phyloP scores from a whole-genome alignment of 2,888 invertebrate genomes.

The Suillia variegata region DNA sequence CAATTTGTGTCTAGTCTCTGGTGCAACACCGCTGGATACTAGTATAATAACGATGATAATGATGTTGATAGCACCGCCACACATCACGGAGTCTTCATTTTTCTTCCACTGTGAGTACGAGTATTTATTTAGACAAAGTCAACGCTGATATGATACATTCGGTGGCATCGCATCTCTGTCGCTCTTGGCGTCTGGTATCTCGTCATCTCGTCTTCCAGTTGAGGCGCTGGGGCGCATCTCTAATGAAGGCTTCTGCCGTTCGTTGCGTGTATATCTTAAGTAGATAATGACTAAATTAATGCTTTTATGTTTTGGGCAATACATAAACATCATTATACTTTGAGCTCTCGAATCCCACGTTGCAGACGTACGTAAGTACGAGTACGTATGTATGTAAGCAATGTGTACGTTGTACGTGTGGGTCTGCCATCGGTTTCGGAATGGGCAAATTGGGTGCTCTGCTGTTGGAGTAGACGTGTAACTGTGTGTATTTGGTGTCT shows the following conservation, averaged over 20 bases:
- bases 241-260: not conserved
- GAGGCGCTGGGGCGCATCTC: slow-evolving; percentile 2
- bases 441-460: no score
- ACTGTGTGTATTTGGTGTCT: no score
- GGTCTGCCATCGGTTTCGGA: no score
- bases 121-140: slow-evolving; percentile 56
- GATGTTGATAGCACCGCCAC: not conserved
- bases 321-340: slow-evolving; percentile 58
- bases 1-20: not conserved
- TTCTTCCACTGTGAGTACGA: slow-evolving; percentile 40
- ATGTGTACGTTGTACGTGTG: no score
- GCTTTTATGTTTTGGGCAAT: slow-evolving; percentile 61
- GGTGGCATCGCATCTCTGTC: slow-evolving; percentile 38
- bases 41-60: not conserved
- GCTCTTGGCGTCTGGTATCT: slow-evolving; percentile 25
- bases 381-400: not conserved
- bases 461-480: no score
- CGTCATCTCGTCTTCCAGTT: not conserved
- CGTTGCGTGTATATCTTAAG: slow-evolving; percentile 52
- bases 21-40: not conserved
- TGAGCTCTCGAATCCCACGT: slow-evolving; percentile 42
- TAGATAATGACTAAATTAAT: slow-evolving; percentile 63
- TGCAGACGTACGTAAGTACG: slow-evolving; percentile 2
- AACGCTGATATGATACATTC: slow-evolving; percentile 45
- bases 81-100: slow-evolving; percentile 18